Base-by-base conservation (phyloP, 2,797 vertebrate species). In the Squalus acanthias region DNA sequence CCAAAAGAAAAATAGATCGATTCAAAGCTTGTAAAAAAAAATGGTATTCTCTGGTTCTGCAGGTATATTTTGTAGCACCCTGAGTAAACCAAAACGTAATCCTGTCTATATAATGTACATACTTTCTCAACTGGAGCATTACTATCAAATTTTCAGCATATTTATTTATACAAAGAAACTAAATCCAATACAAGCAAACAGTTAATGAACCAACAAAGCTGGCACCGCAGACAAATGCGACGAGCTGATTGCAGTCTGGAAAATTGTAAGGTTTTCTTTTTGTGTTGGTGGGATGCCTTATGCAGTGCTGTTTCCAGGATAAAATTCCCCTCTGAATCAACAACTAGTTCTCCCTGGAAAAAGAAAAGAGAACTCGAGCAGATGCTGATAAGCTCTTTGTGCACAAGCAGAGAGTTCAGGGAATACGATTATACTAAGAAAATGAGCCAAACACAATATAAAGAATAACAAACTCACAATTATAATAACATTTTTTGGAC, bases 261-360 rank as follows among this genome's bases (percentile, higher is more conserved):
- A 85, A 85, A 85, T 50, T 85, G 46, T 9, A 85, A 6, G 82
- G 22, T 63, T 63, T 91, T 33, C 53, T 57, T 89, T 89, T 29
- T 6, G 13, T 91, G 57, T 91, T n/a, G 88, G 57, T 91, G 53
- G 88, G 82, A 10, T 63, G 57, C 12, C 13, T 33, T 57, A 91
- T 29, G 15, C 0, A 12, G 4, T n/a, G 12, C 26, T 91, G 12
- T 15, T 13, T 63, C 57, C 57, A 91, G 53, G 88, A 29, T 91
- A n/a, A 91, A 33, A 63, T 12, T 91, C 88, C 88, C 88, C 24
- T 63, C 88, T 91, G 88, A 91, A 91, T 91, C 57, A 63, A 91
- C 57, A 91, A 91, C 88, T 91, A 60, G 29, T 63, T 91, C 88
- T 91, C 88, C 87, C 88, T 91, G 88, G 88, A 29, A 91, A 91